These are phyloP conservation scores for Neoarius graeffei DNA, from an alignment of 2,113 vertebrate genomes.

Conservation along the genomic window DNA sequence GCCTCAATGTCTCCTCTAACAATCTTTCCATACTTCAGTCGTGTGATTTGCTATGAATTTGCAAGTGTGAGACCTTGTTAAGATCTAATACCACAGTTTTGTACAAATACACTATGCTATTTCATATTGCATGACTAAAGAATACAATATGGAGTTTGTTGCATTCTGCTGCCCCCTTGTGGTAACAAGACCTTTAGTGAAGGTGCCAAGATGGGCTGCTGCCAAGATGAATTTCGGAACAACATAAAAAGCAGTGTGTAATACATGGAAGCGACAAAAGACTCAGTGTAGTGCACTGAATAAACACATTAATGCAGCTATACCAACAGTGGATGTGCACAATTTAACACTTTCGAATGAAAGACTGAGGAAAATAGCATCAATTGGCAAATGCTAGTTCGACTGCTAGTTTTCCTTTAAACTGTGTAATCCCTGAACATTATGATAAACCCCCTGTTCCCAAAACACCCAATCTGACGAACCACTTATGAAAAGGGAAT, in stretches of 20 bases:
- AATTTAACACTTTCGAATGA: background rate
- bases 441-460: background rate
- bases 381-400: background rate
- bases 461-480: background rate
- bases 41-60: background rate
- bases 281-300: background rate
- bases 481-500: background rate
- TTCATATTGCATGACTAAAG: background rate
- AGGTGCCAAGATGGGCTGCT: background rate
- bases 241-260: background rate
- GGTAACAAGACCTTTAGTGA: background rate
- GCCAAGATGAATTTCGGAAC: background rate
- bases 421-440: background rate
- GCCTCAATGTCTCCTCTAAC: background rate
- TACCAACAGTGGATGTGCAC: background rate
- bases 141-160: constrained; percentile 8
- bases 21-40: background rate
- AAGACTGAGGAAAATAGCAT: background rate
- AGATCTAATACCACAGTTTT: background rate
- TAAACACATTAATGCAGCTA: background rate
- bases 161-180: constrained; percentile 40
- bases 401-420: background rate
- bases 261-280: background rate
- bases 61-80: background rate
- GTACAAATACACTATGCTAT: background rate